These are phyloP conservation scores for Leucoraja erinaceus DNA, from an alignment of 2,113 vertebrate species.

Conservation along the genomic window DNA sequence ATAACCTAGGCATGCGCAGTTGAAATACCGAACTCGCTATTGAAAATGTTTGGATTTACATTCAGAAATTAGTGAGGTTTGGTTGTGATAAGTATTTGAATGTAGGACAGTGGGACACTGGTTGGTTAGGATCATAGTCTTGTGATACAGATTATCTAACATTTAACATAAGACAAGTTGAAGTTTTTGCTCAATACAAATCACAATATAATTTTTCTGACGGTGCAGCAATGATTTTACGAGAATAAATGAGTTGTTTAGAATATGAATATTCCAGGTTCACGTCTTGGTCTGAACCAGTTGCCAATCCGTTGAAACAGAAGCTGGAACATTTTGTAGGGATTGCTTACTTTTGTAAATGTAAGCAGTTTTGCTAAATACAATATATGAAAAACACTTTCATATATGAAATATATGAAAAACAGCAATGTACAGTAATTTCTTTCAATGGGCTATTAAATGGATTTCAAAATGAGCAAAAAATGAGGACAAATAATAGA, in stretches of 20 bases:
- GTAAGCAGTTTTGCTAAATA: background rate
- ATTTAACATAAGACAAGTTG: too few species aligned
- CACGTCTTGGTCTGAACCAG: too few species aligned
- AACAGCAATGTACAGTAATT: background rate
- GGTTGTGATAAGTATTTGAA: background rate
- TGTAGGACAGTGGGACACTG: too few species aligned
- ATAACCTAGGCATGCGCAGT: too few species aligned
- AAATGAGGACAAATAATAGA: background rate
- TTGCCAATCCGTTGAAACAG: background rate
- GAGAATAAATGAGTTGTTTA: too few species aligned
- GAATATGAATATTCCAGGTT: too few species aligned
- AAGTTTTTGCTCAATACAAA: too few species aligned
- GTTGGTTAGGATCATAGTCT: too few species aligned
- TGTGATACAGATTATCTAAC: too few species aligned
- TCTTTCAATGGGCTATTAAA: background rate
- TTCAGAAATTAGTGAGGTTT: background rate
- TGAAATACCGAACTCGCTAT: too few species aligned
- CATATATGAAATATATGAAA: background rate
- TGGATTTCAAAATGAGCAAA: background rate
- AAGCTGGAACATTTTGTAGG: background rate
- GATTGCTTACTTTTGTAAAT: background rate
- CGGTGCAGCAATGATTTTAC: too few species aligned
- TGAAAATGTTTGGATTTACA: background rate
- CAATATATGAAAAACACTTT: background rate
- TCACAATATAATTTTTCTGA: too few species aligned